Percentiles rank a stretch among this genome's conserved stretches.
phyloP scores from a whole-genome alignment of 2,113 vertebrate species.

The Caretta caretta region DNA sequence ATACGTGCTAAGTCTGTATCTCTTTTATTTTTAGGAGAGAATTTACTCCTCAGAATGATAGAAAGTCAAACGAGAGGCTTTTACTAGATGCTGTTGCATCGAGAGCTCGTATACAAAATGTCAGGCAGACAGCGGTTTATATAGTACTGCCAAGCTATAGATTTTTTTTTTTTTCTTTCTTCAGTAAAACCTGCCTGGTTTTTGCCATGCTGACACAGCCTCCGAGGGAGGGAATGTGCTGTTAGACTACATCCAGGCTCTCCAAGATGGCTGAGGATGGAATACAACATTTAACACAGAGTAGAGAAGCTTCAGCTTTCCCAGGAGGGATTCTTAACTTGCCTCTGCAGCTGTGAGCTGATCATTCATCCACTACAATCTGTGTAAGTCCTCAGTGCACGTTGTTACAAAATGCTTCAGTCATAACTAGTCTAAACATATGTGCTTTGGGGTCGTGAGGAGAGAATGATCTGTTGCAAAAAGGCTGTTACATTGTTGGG shows the following conservation, averaged over 20 bases:
- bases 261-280: background rate
- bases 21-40: background rate
- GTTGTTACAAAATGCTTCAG: fast-evolving
- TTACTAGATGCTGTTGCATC: background rate
- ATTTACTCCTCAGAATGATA: background rate
- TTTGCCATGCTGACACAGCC: background rate
- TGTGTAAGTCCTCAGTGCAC: background rate
- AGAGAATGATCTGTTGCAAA: fast-evolving
- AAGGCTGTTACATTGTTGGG: background rate
- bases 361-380: background rate
- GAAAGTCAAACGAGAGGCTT: background rate
- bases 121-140: background rate
- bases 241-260: background rate
- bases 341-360: conserved; percentile 59
- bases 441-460: background rate
- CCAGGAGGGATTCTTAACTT: background rate
- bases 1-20: background rate
- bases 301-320: background rate
- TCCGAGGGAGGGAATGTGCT: conserved; percentile 3
- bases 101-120: background rate
- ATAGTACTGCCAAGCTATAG: fast-evolving
- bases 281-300: fast-evolving
- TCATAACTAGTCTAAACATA: fast-evolving
- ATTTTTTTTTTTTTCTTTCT: background rate
- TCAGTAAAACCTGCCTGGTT: background rate